Evolutionary conservation across 1,140 invertebrate species (phyloP), one percentile per base, ranked within the genome.

Genomic region (Chironomus tepperi): DNA sequence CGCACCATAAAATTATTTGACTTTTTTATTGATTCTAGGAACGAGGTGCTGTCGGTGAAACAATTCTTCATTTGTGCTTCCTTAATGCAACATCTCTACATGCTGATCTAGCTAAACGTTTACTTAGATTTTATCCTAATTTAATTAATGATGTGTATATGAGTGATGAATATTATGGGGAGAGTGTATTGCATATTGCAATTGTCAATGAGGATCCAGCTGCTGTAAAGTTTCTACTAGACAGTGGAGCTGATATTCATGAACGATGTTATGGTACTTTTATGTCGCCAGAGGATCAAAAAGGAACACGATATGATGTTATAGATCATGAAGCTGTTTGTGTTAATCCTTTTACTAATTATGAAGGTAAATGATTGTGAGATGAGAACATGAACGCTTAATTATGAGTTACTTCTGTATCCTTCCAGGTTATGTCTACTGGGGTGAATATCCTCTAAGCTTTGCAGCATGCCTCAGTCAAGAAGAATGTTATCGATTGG

Each of bases 201-300:
- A 98, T 99, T 77, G 96, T 98, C 0, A 99, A 99, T 82, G 97
- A 99, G 81, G 97, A 99, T 82, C 95, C 96, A 0, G 89, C 93
- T 0, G 96, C 98, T 94, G 96, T 98, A 0, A 98, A 98, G 83
- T 98, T 93, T 82, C 84, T 99, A 7, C 82, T 99, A 43, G 94
- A 98, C 79, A 90, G 93, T 74, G 95, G 95, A 3, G 94, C 93
- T 0, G 90, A 98, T 81, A 90, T 94, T 47, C 90, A 97, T 78
- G 93, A 97, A 81, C 84, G 96, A 24, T 97, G 94, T 78, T 93
- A 91, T 77, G 97, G 97, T 0, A 96, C 93, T 78, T 99, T 99
- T 79, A 98, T 99, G 92, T 93, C 91, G 75, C 94, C 97, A 0
- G 96, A 99, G 83, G 98, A 99, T 83, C 97, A 98, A 83, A 98